These are phyloP conservation scores for Sinelater perroti DNA, from an alignment of 2,888 invertebrate genomes.

Conservation along the genomic window DNA sequence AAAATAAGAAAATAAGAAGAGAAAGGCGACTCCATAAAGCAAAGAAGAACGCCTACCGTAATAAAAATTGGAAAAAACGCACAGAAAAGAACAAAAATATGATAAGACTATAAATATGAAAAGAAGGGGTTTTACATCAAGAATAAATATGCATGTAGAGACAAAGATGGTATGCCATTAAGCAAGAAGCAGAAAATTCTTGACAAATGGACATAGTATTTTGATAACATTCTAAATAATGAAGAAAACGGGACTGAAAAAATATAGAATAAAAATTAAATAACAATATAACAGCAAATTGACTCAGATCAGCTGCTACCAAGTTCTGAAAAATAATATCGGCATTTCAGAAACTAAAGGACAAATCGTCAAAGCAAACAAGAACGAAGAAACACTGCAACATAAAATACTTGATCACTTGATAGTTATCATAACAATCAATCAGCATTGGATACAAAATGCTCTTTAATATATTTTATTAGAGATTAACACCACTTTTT, in stretches of 20 bases:
- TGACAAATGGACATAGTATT: neutral
- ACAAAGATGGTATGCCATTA: neutral
- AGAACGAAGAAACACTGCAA: neutral
- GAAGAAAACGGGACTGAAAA: neutral
- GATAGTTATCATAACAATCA: slow-evolving; percentile 4
- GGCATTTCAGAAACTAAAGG: neutral
- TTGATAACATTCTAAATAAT: neutral
- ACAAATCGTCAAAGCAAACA: neutral
- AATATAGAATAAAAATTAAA: neutral
- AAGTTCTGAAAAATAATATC: neutral
- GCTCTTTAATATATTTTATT: neutral
- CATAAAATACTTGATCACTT: neutral
- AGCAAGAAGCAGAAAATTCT: neutral
- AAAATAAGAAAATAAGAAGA: neutral
- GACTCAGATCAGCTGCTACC: too few relatives aligned
- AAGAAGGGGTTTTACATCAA: neutral
- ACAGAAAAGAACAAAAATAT: neutral
- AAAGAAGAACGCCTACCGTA: neutral
- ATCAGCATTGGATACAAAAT: neutral
- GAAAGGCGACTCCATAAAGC: neutral
- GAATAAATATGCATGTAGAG: neutral
- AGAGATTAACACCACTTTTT: slow-evolving; percentile 1
- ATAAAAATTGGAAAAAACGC: neutral
- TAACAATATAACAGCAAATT: neutral
- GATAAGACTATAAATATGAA: neutral